Conservation (phyloP, 2,113 vertebrate genomes). For the Sarotherodon lohbergeri region DNA sequence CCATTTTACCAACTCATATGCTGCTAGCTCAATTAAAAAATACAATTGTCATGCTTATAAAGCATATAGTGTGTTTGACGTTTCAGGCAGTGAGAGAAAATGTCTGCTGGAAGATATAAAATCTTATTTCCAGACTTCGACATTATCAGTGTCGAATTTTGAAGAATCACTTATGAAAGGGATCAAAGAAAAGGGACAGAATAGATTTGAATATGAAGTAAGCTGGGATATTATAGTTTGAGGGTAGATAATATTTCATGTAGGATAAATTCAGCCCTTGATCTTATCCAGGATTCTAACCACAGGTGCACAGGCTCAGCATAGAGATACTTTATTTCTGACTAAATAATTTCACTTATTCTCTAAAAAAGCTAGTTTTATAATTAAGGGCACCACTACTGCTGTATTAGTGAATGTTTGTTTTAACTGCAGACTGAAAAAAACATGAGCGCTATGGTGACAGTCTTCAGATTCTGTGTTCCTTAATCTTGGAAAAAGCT, state of each 20-base stretch:
- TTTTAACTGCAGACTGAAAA: not conserved
- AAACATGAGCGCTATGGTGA: not conserved
- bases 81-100: not conserved
- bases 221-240: constrained; percentile 8
- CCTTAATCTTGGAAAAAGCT: not conserved
- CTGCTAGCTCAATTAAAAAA: not conserved
- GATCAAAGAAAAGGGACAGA: not conserved
- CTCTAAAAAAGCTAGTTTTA: not conserved
- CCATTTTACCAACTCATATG: not conserved
- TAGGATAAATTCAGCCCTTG: not conserved
- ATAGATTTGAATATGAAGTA: constrained; percentile 12
- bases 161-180: constrained; percentile 7
- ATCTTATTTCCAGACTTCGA: not conserved
- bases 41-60: not conserved
- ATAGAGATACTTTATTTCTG: not conserved
- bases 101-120: not conserved
- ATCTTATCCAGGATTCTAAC: not conserved
- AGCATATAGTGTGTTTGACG: not conserved
- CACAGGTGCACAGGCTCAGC: not conserved
- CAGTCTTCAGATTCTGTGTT: not conserved
- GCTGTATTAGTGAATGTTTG: not conserved
- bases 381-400: accelerated
- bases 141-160: not conserved
- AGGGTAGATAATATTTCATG: not conserved
- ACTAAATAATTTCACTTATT: accelerated